Evolutionary conservation across 2,113 vertebrate genomes (phyloP), one percentile per base, ranked within the genome.

Genomic region (Nothoprocta perdicaria): DNA sequence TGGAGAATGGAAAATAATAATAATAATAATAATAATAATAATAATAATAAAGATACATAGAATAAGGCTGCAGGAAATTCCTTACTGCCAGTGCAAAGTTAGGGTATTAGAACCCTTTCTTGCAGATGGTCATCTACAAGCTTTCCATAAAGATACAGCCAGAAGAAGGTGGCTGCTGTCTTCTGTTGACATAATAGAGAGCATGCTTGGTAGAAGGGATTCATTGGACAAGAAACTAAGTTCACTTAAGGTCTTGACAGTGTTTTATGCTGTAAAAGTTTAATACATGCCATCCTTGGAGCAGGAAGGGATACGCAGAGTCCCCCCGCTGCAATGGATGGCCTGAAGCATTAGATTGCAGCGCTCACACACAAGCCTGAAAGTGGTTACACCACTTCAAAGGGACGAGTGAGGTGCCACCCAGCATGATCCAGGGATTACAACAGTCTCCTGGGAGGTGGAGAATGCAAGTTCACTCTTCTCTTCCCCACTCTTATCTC

Each of bases 351-450:
- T 46, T 69, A 89, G 72, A 58, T 75, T 85, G n/a, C 40, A 66
- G 68, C 17, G 45, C 85, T 84, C 61, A 63, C 69, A 88, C 76
- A 40, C 53, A 57, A 92, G 72, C 45, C 79, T 65, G 26, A 82
- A 76, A 91, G 84, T 2, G 2, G 58, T 87, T 93, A 89, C 68
- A 89, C 94, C 85, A 91, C 92, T 95, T 96, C 94, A 95, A 89
- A 91, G 10, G 2, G 14, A 48, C 40, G 45, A 48, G 61, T 79
- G 80, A 86, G 82, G 74, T 94, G 82, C 94, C 90, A 95, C 89
- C 89, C 88, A 92, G 72, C 87, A 80, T 8, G 60, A 87, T 52
- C 33, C 63, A 45, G 55, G 33, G 76, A 85, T 89, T 92, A 55
- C 46, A 71, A 76, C 46, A 46, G 1, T 74, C 82, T 85, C 81